These are phyloP conservation scores for Zygogramma bicolorata DNA, from an alignment of 2,888 invertebrate genomes.

Conservation along the genomic window DNA sequence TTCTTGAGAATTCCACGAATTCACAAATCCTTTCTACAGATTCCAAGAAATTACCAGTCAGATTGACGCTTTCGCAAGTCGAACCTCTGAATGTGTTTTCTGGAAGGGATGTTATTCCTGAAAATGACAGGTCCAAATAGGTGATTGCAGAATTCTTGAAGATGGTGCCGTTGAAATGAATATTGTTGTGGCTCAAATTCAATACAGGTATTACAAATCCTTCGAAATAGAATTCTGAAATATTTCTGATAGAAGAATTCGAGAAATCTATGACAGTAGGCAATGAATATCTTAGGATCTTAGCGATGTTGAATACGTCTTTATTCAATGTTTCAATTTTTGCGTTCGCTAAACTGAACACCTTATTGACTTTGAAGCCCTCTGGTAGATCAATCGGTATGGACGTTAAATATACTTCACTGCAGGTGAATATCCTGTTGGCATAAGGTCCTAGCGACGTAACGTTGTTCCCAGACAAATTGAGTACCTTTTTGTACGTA, in stretches of 20 bases:
- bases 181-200: conserved; percentile 12
- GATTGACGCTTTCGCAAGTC: neutral
- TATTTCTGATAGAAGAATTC: neutral
- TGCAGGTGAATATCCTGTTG: neutral
- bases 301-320: neutral
- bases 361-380: neutral
- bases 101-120: neutral
- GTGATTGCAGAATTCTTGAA: neutral
- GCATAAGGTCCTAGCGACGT: neutral
- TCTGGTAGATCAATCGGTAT: neutral
- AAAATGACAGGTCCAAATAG: conserved; percentile 5
- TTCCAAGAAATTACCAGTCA: conserved; percentile 1
- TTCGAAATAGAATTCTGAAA: neutral
- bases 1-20: neutral
- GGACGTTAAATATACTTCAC: conserved; percentile 7
- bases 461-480: neutral
- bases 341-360: neutral
- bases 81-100: neutral
- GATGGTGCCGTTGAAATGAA: neutral
- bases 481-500: neutral
- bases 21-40: neutral
- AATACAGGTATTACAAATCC: neutral
- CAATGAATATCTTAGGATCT: neutral
- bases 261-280: conserved; percentile 1
- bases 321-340: neutral